Evolutionary conservation across 2,888 invertebrate species (phyloP).

Genomic region (Criorhina ranunculi): DNA sequence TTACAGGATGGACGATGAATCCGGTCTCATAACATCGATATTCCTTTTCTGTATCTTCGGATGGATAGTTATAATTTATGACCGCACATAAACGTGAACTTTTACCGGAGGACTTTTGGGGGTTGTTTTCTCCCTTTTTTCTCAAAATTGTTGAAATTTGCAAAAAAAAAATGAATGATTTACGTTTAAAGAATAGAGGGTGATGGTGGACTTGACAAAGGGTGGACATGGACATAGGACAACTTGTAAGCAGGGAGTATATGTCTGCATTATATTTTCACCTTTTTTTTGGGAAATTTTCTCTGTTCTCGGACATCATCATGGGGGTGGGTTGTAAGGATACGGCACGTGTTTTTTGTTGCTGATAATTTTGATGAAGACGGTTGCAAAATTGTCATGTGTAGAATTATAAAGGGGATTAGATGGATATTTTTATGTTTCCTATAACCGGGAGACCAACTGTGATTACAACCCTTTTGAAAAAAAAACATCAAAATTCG

Average conservation of each 20-base stretch:
- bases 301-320: conserved; percentile 55
- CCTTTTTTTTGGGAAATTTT: conserved; percentile 43
- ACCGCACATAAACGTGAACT: conserved; percentile 53
- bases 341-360: conserved; percentile 74
- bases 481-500: background rate
- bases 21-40: conserved; percentile 54
- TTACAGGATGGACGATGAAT: conserved; percentile 39
- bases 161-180: conserved; percentile 61
- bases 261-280: conserved; percentile 55
- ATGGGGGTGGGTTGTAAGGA: conserved; percentile 60
- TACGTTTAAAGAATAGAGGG: conserved; percentile 29
- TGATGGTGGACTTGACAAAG: conserved; percentile 41
- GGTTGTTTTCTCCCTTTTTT: conserved; percentile 22
- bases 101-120: background rate
- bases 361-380: conserved; percentile 60
- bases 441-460: background rate
- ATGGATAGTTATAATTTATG: conserved; percentile 74
- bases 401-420: conserved; percentile 55
- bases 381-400: conserved; percentile 64
- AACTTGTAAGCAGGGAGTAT: conserved; percentile 15
- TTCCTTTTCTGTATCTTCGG: conserved; percentile 27
- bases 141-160: conserved; percentile 45
- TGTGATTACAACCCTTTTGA: conserved; percentile 56
- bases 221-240: conserved; percentile 19
- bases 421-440: conserved; percentile 12